Conservation (phyloP, 2,888 invertebrate genomes). For the Pyrochroa serraticornis region DNA sequence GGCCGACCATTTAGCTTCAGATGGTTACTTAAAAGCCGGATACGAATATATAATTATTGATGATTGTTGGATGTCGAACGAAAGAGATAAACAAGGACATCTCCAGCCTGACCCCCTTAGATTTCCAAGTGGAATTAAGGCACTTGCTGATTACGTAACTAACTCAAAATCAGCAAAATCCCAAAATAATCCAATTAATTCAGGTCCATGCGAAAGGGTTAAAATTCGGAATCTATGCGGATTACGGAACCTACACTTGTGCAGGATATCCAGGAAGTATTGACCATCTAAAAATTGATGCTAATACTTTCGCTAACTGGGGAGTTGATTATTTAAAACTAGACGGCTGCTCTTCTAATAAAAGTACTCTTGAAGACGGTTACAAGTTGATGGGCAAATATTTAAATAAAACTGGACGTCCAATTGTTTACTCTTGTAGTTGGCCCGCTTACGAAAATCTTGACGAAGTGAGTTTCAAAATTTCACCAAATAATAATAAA, state of each 20-base stretch:
- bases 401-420: constrained; percentile 75
- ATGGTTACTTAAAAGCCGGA: constrained; percentile 66
- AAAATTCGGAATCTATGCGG: constrained; percentile 82
- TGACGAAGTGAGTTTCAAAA: constrained; percentile 54
- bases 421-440: constrained; percentile 82
- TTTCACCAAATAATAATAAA: too few relatives aligned
- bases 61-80: constrained; percentile 66
- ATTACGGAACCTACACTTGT: constrained; percentile 79
- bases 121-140: constrained; percentile 68
- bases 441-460: constrained; percentile 82
- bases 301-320: constrained; percentile 79
- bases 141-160: constrained; percentile 65
- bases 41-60: constrained; percentile 67
- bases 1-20: constrained; percentile 63
- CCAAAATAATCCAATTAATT: constrained; percentile 6
- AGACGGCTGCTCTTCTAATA: constrained; percentile 74
- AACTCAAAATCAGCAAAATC: not conserved
- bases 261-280: constrained; percentile 79
- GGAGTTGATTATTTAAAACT: constrained; percentile 81
- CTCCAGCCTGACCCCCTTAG: constrained; percentile 63
- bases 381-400: constrained; percentile 73
- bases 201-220: constrained; percentile 76
- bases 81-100: constrained; percentile 55
- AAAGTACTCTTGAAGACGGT: constrained; percentile 54
- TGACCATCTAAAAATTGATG: constrained; percentile 69